phyloP scores from a whole-genome alignment of 1,140 invertebrate species.

The Cherax destructor region DNA sequence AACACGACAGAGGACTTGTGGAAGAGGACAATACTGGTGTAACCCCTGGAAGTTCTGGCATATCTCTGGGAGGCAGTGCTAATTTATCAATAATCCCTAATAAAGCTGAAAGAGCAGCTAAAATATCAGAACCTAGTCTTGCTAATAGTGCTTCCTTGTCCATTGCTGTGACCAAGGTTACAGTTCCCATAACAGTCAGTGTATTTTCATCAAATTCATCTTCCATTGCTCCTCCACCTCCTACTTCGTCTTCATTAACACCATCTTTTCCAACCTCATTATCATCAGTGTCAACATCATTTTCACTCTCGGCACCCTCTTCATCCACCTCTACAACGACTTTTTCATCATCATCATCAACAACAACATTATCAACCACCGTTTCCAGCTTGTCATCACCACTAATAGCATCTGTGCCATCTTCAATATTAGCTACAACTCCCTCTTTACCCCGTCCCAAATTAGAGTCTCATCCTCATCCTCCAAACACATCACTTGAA shows the following conservation, averaged over 20 bases:
- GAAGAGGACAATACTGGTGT: slow-evolving; percentile 22
- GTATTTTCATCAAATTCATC: slow-evolving; percentile 47
- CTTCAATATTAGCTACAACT: slow-evolving; percentile 35
- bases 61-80: slow-evolving; percentile 26
- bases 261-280: slow-evolving; percentile 37
- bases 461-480: slow-evolving; percentile 36
- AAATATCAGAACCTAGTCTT: slow-evolving; percentile 53
- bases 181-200: slow-evolving; percentile 46
- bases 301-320: slow-evolving; percentile 30
- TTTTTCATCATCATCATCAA: slow-evolving; percentile 15
- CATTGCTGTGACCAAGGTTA: slow-evolving; percentile 48
- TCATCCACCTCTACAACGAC: slow-evolving; percentile 40
- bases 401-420: slow-evolving; percentile 36
- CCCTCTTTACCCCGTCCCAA: slow-evolving; percentile 45
- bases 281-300: slow-evolving; percentile 43
- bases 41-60: slow-evolving; percentile 49
- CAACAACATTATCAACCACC: slow-evolving; percentile 17
- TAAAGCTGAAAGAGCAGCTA: slow-evolving; percentile 38
- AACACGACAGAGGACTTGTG: slow-evolving; percentile 26
- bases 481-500: slow-evolving; percentile 23
- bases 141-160: slow-evolving; percentile 39
- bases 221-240: slow-evolving; percentile 42
- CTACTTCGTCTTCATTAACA: slow-evolving; percentile 41
- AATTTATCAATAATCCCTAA: background rate
- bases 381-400: slow-evolving; percentile 25